These are phyloP conservation scores for Protomyctophum bolini DNA, from an alignment of 2,113 vertebrate species.

Conservation along the genomic window DNA sequence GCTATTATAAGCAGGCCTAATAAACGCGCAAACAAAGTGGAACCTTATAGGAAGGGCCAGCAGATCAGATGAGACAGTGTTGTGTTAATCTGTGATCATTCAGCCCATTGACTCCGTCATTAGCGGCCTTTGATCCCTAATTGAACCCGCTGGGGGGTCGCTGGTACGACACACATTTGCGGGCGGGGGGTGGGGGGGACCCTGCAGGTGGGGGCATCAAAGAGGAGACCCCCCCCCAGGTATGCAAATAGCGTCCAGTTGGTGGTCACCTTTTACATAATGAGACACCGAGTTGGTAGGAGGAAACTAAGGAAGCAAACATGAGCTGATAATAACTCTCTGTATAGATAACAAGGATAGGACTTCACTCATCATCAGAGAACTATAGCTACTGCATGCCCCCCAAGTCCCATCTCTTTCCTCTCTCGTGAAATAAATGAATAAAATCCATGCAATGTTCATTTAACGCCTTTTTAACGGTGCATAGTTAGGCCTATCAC, in stretches of 20 bases:
- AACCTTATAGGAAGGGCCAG: background rate
- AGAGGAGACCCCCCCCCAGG: constrained; percentile 24
- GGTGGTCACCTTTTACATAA: constrained; percentile 57
- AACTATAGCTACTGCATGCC: background rate
- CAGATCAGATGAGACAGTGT: constrained; percentile 4
- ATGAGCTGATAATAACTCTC: constrained; percentile 48
- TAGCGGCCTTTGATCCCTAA: constrained; percentile 37
- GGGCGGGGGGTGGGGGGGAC: no score
- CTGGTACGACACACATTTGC: no score
- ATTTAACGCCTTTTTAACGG: no score
- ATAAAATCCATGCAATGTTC: no score
- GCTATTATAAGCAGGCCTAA: no score
- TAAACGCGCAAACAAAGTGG: background rate
- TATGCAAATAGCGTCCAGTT: constrained; percentile 42
- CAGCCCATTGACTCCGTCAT: constrained; percentile 27
- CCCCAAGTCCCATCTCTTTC: no score
- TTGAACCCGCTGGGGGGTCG: constrained; percentile 10
- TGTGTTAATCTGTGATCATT: constrained; percentile 14
- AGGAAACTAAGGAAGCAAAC: constrained; percentile 45
- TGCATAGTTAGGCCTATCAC: no score
- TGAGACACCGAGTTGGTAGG: constrained; percentile 40
- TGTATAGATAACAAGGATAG: constrained; percentile 28
- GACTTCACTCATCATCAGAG: constrained; percentile 22
- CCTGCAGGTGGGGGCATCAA: constrained; percentile 45
- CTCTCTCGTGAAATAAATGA: no score